phyloP scores from a whole-genome alignment of 2,113 vertebrate genomes.

The Ctenodactylus gundi region DNA sequence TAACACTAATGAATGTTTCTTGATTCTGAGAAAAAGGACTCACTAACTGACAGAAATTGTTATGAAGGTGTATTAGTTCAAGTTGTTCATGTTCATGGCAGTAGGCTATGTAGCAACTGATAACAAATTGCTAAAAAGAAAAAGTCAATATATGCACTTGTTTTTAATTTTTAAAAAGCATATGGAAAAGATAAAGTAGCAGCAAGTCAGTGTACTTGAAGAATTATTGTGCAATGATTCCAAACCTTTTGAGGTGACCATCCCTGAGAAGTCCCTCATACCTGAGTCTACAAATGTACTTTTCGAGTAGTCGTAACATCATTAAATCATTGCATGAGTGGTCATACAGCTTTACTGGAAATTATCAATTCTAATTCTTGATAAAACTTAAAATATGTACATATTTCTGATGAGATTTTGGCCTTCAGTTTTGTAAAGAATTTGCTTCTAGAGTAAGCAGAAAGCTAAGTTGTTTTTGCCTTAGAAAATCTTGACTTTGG shows the following conservation, averaged over 20 bases:
- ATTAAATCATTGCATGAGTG: background rate
- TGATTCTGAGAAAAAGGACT: background rate
- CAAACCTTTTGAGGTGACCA: background rate
- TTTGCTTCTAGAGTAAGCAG: background rate
- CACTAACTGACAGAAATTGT: background rate
- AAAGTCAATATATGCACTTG: background rate
- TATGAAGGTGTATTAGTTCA: background rate
- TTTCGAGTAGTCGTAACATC: background rate
- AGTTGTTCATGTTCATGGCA: background rate
- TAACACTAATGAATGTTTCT: background rate
- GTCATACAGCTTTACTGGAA: background rate
- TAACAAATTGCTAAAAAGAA: background rate
- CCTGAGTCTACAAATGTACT: background rate
- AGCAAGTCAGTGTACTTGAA: slow-evolving; percentile 21
- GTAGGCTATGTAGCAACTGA: background rate
- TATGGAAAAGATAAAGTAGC: background rate
- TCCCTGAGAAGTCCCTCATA: background rate
- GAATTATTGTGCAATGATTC: background rate
- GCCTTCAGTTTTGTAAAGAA: background rate
- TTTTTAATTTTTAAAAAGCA: background rate
- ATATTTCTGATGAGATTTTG: background rate
- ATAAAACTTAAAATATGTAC: slow-evolving; percentile 3
- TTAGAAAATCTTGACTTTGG: background rate
- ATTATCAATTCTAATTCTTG: slow-evolving; percentile 22
- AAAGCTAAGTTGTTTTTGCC: slow-evolving; percentile 4